Percentiles rank a stretch among this genome's conserved stretches.
These are phyloP conservation scores for Melanaphis sacchari DNA, from an alignment of 1,140 invertebrate species.

Conservation along the genomic window DNA sequence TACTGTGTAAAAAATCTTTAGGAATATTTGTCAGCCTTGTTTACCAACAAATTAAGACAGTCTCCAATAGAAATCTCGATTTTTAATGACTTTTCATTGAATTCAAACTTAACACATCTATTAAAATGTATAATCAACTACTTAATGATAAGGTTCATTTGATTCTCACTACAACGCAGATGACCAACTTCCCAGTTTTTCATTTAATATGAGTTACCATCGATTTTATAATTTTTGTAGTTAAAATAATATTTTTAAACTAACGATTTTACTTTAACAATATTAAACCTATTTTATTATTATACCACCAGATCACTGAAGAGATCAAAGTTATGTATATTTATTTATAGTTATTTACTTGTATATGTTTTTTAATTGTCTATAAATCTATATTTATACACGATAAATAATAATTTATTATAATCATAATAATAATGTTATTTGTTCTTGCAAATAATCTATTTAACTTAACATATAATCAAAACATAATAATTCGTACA, in stretches of 20 bases:
- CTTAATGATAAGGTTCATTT: neutral
- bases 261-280: neutral
- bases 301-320: neutral
- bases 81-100: neutral
- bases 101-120: neutral
- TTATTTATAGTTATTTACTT: too few relatives aligned
- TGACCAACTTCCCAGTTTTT: too few relatives aligned
- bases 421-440: neutral
- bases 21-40: too few relatives aligned
- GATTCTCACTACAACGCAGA: too few relatives aligned
- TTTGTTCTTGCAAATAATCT: neutral
- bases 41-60: too few relatives aligned
- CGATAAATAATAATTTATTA: neutral
- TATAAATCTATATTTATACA: neutral
- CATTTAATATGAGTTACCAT: neutral
- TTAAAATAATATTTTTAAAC: neutral
- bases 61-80: neutral
- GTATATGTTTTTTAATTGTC: neutral
- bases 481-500: neutral
- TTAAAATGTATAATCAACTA: neutral
- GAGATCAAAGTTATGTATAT: neutral
- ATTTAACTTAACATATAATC: neutral
- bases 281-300: too few relatives aligned
- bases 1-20: neutral
- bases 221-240: neutral